A percentile compares a stretch with the other conserved stretches of the same genome.
phyloP scores from a whole-genome alignment of 2,113 vertebrate genomes.

The Cathartes aura region DNA sequence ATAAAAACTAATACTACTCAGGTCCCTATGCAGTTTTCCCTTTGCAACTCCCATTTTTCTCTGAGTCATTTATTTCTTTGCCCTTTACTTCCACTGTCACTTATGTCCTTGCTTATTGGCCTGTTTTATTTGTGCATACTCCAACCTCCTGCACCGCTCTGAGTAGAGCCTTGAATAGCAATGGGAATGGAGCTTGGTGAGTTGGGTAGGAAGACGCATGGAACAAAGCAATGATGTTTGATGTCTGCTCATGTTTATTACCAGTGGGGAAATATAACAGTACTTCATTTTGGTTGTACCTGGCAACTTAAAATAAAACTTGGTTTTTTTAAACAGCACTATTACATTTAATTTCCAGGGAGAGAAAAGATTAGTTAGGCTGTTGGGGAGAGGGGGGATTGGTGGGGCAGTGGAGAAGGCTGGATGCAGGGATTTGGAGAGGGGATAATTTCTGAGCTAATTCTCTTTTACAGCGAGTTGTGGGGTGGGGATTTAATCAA shows the following conservation, averaged over 20 bases:
- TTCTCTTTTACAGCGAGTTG: background rate
- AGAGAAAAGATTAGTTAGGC: background rate
- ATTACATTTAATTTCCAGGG: background rate
- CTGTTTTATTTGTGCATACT: background rate
- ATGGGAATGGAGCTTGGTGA: background rate
- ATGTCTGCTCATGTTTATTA: background rate
- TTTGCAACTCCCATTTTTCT: background rate
- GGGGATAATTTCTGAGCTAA: background rate
- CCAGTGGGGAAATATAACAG: background rate
- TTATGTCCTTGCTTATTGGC: background rate
- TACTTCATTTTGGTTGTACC: background rate
- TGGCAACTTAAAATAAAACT: background rate
- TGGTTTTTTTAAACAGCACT: background rate
- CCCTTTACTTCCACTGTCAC: background rate
- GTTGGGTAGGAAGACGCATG: background rate
- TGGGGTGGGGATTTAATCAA: constrained; percentile 21
- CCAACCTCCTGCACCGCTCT: background rate
- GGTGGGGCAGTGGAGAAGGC: background rate
- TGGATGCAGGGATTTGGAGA: background rate
- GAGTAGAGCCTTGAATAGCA: background rate
- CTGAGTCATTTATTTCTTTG: background rate
- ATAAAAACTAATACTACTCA: background rate
- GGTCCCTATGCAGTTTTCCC: background rate
- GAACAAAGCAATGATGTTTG: background rate
- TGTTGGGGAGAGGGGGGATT: accelerated